phyloP scores from a whole-genome alignment of 2,797 vertebrate genomes.

The Cirrhinus mrigala region DNA sequence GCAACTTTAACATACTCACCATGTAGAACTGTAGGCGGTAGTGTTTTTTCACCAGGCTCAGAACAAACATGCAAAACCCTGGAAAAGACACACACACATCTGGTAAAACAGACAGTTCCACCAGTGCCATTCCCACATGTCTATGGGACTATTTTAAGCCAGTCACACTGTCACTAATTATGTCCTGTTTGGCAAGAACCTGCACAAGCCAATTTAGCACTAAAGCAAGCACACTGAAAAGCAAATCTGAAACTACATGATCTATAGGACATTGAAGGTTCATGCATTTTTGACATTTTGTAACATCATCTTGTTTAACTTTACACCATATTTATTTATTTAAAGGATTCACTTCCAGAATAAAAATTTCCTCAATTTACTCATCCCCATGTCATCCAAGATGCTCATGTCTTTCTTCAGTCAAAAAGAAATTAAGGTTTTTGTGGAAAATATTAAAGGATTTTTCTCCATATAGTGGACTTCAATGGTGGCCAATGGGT shows the following conservation, averaged over 20 bases:
- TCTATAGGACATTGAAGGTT: not conserved
- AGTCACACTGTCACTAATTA: slow-evolving; percentile 34
- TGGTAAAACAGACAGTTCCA: slow-evolving; percentile 31
- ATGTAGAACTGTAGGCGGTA: slow-evolving; percentile 99
- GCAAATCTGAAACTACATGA: not conserved
- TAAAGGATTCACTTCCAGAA: no score
- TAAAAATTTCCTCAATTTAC: no score
- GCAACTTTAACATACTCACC: slow-evolving; percentile 77
- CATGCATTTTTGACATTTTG: not conserved
- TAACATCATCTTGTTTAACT: not conserved
- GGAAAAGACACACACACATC: slow-evolving; percentile 48
- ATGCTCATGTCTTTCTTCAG: no score
- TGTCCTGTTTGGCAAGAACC: slow-evolving; percentile 14
- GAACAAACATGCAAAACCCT: slow-evolving; percentile 99
- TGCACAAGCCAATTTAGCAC: not conserved
- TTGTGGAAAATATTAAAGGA: no score
- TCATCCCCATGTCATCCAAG: no score
- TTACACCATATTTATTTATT: no score
- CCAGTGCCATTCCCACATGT: slow-evolving; percentile 41
- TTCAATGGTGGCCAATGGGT: no score
- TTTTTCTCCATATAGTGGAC: no score
- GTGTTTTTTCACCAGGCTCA: slow-evolving; percentile 99
- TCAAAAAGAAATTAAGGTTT: no score
- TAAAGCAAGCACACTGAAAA: not conserved
- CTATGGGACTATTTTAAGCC: slow-evolving; percentile 31